These are phyloP conservation scores for Drosophila sordidula DNA, from an alignment of 2,888 invertebrate genomes.

Conservation along the genomic window DNA sequence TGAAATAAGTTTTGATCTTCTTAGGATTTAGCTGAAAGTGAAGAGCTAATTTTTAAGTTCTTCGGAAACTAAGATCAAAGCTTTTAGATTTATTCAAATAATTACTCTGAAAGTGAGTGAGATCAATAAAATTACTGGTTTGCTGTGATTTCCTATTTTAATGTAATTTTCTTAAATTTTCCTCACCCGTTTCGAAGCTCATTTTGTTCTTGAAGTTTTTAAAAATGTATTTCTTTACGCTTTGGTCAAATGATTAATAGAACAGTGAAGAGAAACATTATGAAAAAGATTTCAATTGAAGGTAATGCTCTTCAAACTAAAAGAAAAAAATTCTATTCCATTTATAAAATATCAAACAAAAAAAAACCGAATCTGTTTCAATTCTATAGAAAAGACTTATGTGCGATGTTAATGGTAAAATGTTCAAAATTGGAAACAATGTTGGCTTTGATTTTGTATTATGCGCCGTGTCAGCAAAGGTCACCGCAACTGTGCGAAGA, in stretches of 20 bases:
- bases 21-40: no score
- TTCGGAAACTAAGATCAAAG: no score
- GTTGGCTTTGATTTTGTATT: slow-evolving; percentile 51
- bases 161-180: no score
- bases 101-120: no score
- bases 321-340: neutral
- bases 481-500: slow-evolving; percentile 48
- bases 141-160: no score
- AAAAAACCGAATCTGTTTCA: slow-evolving; percentile 6
- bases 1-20: no score
- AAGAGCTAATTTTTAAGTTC: no score
- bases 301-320: neutral
- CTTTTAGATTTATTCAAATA: no score
- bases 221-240: neutral
- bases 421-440: slow-evolving; percentile 41
- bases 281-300: neutral
- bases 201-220: no score
- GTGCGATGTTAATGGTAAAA: slow-evolving; percentile 27
- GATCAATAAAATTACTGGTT: no score
- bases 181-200: no score
- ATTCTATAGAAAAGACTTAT: slow-evolving; percentile 16
- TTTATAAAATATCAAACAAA: neutral
- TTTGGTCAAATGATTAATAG: neutral
- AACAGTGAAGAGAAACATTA: neutral
- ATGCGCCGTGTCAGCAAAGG: slow-evolving; percentile 59